Percentiles rank a stretch among this genome's conserved stretches.
phyloP scores from a whole-genome alignment of 1,140 invertebrate species.

The Drosophila guanche region DNA sequence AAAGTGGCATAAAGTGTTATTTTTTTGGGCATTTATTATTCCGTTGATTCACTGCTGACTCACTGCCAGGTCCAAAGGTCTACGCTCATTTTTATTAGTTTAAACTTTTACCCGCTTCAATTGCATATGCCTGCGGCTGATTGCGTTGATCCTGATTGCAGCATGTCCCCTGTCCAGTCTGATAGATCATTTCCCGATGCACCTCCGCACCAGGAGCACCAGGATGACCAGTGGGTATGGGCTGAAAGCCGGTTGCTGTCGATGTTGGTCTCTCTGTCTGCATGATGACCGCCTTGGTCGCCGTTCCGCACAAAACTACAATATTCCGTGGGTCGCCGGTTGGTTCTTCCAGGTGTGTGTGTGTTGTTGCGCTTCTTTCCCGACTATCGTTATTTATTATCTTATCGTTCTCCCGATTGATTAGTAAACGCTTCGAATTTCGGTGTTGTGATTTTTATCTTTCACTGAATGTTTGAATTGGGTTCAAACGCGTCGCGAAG shows the following conservation, averaged over 20 bases:
- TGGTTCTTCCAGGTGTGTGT: slow-evolving; percentile 7
- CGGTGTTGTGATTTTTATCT: slow-evolving; percentile 12
- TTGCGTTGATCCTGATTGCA: slow-evolving; percentile 64
- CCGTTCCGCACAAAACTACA: slow-evolving; percentile 41
- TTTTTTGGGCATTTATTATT: not conserved
- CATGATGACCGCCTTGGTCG: slow-evolving; percentile 34
- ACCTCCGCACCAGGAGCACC: not conserved
- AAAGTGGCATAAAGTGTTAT: not conserved
- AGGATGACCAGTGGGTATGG: slow-evolving; percentile 19
- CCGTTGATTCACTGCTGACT: too few relatives aligned
- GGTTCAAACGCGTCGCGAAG: slow-evolving; percentile 18
- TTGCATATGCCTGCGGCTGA: slow-evolving; percentile 65
- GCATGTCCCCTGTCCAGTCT: slow-evolving; percentile 32
- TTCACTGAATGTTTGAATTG: slow-evolving; percentile 42
- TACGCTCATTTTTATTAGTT: too few relatives aligned
- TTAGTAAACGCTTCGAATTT: slow-evolving; percentile 35
- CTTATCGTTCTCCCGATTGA: slow-evolving; percentile 44
- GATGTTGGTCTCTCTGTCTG: slow-evolving; percentile 23
- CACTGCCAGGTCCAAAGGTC: too few relatives aligned
- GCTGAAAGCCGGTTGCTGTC: slow-evolving; percentile 36
- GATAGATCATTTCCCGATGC: slow-evolving; percentile 19
- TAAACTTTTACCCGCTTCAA: slow-evolving; percentile 52
- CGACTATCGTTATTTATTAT: slow-evolving; percentile 70
- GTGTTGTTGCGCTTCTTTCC: slow-evolving; percentile 36
- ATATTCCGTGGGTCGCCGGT: not conserved